Conservation (phyloP, 2,888 invertebrate species). For the Augochlorella aurata region DNA sequence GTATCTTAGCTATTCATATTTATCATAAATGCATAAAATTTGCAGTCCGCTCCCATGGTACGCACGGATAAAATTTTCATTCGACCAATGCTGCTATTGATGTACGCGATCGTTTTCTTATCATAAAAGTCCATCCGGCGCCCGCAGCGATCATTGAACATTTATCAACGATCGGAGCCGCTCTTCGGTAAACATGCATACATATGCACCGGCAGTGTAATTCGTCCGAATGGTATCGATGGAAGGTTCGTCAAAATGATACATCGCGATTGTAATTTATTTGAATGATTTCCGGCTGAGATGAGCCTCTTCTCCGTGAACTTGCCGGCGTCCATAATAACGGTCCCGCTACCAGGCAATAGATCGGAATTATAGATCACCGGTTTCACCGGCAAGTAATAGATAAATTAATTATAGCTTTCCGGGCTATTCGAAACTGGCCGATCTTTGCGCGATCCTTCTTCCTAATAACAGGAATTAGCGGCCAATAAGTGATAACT, state of each 20-base stretch:
- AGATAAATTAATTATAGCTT: slow-evolving; percentile 51
- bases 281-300: slow-evolving; percentile 42
- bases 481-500: slow-evolving; percentile 38
- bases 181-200: slow-evolving; percentile 30
- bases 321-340: slow-evolving; percentile 29
- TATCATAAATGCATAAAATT: no score
- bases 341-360: slow-evolving; percentile 17
- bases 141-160: slow-evolving; percentile 33
- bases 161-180: slow-evolving; percentile 6
- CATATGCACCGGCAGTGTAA: slow-evolving; percentile 18
- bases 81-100: slow-evolving; percentile 33
- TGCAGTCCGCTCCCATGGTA: neutral
- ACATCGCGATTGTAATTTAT: slow-evolving; percentile 47
- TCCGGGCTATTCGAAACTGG: neutral
- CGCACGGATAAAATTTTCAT: slow-evolving; percentile 12
- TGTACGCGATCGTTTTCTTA: slow-evolving; percentile 34
- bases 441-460: slow-evolving; percentile 12
- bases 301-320: slow-evolving; percentile 12
- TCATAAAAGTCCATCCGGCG: slow-evolving; percentile 35
- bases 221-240: slow-evolving; percentile 37
- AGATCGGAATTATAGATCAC: slow-evolving; percentile 42
- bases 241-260: slow-evolving; percentile 40
- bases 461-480: slow-evolving; percentile 33
- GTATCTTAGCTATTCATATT: no score
- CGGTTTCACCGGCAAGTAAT: slow-evolving; percentile 20